These are phyloP conservation scores for Corythornis madagascariensis DNA, from an alignment of 2,113 vertebrate species.

Conservation along the genomic window DNA sequence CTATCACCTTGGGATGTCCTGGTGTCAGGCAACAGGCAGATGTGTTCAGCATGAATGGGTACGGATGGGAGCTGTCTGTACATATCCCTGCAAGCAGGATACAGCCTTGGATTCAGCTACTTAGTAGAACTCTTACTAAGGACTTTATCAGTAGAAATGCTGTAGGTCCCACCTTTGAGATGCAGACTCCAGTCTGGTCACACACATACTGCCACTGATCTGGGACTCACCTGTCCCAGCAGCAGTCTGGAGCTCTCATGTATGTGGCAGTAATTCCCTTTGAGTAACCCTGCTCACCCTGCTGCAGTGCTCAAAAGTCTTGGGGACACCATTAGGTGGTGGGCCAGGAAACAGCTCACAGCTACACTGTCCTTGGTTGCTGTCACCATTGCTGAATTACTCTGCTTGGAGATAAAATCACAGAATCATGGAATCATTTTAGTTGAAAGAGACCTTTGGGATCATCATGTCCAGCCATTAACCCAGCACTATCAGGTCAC, in stretches of 20 bases:
- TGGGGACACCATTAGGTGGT: rapidly evolving
- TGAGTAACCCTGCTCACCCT: not conserved
- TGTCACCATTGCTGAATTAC: not conserved
- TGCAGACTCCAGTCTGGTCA: not conserved
- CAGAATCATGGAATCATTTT: not conserved
- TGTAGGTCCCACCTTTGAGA: not conserved
- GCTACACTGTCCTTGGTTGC: not conserved
- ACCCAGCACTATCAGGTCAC: not conserved
- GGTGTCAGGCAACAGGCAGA: not conserved
- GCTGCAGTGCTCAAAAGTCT: not conserved
- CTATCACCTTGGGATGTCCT: not conserved
- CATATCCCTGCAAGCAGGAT: not conserved
- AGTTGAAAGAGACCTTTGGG: not conserved
- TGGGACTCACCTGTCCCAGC: not conserved
- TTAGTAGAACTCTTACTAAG: not conserved
- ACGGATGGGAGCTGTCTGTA: not conserved
- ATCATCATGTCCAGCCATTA: not conserved
- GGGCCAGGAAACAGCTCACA: not conserved
- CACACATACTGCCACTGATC: not conserved
- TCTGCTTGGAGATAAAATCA: not conserved
- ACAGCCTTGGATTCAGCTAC: not conserved
- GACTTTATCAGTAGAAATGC: not conserved
- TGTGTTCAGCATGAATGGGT: rapidly evolving
- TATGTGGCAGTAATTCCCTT: not conserved
- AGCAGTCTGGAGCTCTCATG: not conserved